Evolutionary conservation across 2,113 vertebrate species (phyloP), one percentile per base, ranked within the genome.

Genomic region (Notiomystis cincta): DNA sequence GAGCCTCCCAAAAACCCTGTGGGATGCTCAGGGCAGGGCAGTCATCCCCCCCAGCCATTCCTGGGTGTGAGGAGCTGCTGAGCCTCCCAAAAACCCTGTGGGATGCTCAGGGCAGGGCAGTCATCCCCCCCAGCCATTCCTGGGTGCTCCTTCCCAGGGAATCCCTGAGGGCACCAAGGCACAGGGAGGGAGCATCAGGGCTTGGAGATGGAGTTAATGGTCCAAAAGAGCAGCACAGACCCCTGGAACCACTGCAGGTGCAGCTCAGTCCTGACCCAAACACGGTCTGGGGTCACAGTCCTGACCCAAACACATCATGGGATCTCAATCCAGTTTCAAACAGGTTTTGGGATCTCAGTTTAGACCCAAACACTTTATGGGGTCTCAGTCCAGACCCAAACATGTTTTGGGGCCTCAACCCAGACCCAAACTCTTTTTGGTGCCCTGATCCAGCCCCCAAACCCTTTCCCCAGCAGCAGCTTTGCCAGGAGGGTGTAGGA

Each of bases 241-340:
- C 38, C 30, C 1, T 1, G 31, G 45, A 0, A 1, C 16, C 54
- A 8, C 2, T 1, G 23, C 27, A 30, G 75, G 23, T 1, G 30
- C 53, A 7, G 40, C 64, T 53, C 38, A 2, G 18, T 1, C 38
- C 38, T 23, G 19, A 15, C 28, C 13, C 60, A 40, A 33, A 66
- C 10, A 22, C 7, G 2, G 10, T 5, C 3, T 37, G 11, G 20
- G 35, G 25, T 10, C 14, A 28, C 42, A 28, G 0, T 2, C 12
- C 35, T 23, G n/a, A 53, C 28, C 1, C n/a, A 50, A 14, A 48
- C 9, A 13, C 18, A 6, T 13, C 20, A 4, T 10, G 19, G 35
- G 15, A 9, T 10, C 37, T 23, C 48, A 20, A 33, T 13, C 19
- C 54, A 56, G 31, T 20, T 19, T 30, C 54, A 33, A 18, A 54